phyloP scores from a whole-genome alignment of 2,113 vertebrate species.

The Pelvicachromis taeniatus region DNA sequence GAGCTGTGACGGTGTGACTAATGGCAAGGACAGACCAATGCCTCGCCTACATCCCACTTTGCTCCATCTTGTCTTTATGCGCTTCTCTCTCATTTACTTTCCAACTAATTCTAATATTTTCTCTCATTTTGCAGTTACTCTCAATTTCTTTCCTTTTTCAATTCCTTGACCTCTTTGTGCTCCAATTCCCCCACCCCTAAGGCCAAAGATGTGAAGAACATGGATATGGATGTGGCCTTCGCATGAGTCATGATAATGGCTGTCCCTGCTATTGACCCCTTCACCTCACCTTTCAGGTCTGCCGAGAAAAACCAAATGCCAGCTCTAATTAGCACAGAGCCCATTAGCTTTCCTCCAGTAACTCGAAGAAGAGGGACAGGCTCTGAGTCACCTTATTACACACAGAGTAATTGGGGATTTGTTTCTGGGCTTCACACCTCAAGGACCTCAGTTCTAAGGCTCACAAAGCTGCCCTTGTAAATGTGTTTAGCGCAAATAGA shows the following conservation, averaged over 20 bases:
- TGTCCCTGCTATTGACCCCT: constrained; percentile 44
- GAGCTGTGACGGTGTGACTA: constrained; percentile 53
- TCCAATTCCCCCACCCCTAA: not conserved
- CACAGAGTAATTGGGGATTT: not conserved
- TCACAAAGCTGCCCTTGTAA: not conserved
- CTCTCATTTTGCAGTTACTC: not conserved
- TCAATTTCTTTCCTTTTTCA: not conserved
- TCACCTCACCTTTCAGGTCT: constrained; percentile 50
- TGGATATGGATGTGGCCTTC: constrained; percentile 33
- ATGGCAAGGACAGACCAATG: constrained; percentile 21
- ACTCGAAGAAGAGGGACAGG: constrained; percentile 4
- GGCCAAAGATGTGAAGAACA: constrained; percentile 23
- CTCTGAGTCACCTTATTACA: constrained; percentile 23
- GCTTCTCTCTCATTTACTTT: not conserved
- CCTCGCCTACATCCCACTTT: not conserved
- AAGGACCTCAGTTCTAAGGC: not conserved
- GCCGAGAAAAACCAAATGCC: constrained; percentile 51
- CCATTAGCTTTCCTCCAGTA: constrained; percentile 54
- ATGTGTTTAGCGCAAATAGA: not conserved
- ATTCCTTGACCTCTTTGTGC: constrained; percentile 12
- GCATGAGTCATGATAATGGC: constrained; percentile 62
- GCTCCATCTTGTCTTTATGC: constrained; percentile 7
- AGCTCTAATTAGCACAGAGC: constrained; percentile 57
- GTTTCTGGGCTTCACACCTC: constrained; percentile 2
- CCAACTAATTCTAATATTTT: not conserved